Base-by-base conservation (phyloP, 2,113 vertebrate species). In the Cairina moschata region DNA sequence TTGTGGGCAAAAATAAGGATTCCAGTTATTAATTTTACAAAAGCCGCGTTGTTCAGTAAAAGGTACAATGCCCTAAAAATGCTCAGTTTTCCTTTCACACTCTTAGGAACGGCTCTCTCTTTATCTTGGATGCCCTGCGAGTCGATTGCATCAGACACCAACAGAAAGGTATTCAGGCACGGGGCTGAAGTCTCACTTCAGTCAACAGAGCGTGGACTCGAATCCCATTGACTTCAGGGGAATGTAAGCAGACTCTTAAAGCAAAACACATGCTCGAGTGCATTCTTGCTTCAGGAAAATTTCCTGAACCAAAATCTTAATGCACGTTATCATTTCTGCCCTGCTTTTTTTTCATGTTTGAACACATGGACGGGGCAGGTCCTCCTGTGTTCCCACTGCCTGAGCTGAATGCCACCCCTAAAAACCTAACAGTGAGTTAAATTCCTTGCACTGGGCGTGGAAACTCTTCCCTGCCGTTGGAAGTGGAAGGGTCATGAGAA, bases 141-240 rank as follows among this genome's bases (percentile, higher is more conserved):
- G 80, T 73, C 7, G 62, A 46, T 97, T 96, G 93, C 95, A 96
- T 96, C 93, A 97, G 96, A 66, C 83, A 86, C 48, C 50, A 68
- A 86, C 69, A 90, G 91, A 95, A 95, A 96, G 58, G 94, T 95
- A 95, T 93, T 97, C 74, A 89, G 68, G 86, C 74, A 92, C 0
- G n/a, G 34, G 74, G 22, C 62, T 96, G 91, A 95, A 96, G 58
- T 89, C 91, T 87, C 84, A 65, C 91, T 95, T 95, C 66, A 84
- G 69, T 87, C 93, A 66, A 15, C 54, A 73, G 60, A 84, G 72
- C 1, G 2, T 68, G 40, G 62, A 75, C 83, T 96, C 2, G 6
- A 95, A 55, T 89, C 65, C 58, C 95, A 44, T 96, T 91, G 90
- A 94, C 82, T 96, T 59, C 23, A 54, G 38, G 88, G 69, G 83